Percentiles rank a stretch among this genome's conserved stretches.
Conservation (phyloP, 53 echinoderm and acorn worm genomes). For the Apostichopus leukothele region DNA sequence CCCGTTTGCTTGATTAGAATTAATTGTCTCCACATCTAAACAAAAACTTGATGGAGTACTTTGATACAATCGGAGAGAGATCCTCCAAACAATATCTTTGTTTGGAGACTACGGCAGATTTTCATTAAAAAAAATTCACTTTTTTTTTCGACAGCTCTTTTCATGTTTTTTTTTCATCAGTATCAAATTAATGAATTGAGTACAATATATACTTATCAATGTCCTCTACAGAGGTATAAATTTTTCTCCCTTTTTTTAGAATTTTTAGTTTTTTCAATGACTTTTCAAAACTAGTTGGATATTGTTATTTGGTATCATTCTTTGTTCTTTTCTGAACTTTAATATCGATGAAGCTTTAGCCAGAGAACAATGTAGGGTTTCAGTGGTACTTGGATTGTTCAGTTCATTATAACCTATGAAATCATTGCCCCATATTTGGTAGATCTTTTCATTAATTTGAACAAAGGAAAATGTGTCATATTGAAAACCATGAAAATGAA, state of each 20-base stretch:
- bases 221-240: background rate
- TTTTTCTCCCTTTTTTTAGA: background rate
- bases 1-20: background rate
- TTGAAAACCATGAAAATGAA: no score
- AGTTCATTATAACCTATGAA: no score
- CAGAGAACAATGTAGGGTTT: no score
- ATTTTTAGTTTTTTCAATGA: background rate
- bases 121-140: background rate
- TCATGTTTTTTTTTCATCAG: background rate
- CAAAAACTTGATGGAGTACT: constrained; percentile 1
- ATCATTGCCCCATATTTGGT: no score
- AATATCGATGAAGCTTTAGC: no score
- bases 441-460: no score
- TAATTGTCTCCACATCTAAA: background rate
- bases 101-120: background rate
- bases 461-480: no score
- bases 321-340: background rate
- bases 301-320: background rate
- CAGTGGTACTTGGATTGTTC: no score
- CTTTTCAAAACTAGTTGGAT: background rate
- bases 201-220: background rate
- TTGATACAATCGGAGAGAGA: background rate
- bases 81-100: background rate
- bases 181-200: background rate
- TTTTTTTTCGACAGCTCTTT: background rate